Evolutionary conservation across 2,797 vertebrate species (phyloP), one percentile per base, ranked within the genome.

Genomic region (Agapornis canus): DNA sequence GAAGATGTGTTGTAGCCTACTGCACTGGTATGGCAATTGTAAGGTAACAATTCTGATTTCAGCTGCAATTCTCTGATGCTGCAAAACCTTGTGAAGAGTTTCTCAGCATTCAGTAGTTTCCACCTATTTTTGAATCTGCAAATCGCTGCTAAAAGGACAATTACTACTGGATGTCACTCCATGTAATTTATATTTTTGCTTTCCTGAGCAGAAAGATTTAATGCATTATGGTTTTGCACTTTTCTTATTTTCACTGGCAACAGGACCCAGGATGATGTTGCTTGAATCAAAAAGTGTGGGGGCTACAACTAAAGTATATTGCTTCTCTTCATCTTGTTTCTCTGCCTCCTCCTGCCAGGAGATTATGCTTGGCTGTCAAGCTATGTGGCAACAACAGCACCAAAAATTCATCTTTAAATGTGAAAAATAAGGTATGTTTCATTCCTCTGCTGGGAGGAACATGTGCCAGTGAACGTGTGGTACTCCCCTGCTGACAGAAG

Each of bases 261-360:
- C 18, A 45, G 68, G 56, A 57, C 40, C 76, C 68, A 70, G 85
- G 89, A 35, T 48, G 87, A 95, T 94, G 52, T 71, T 69, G 51
- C 42, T 47, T 80, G 91, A 94, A 90, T 82, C 73, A 77, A 88
- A 94, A 96, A 90, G 82, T 96, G 96, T 84, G 95, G 66, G 86
- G 64, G 49, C 75, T 94, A 82, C 39, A 35, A 40, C 64, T 64
- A 92, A 96, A 97, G 89, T 56, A 60, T 92, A 66, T 79, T 83
- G 82, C 48, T 81, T 84, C 45, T 96, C 82, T 92, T 96, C 94
- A 71, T 90, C 93, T 96, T 92, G 73, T 88, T 95, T 92, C 60
- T 90, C 68, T 81, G 61, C 59, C 35, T 69, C 21, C 66, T 86
- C 64, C 79, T 92, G 77, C 59, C 95, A 95, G 73, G 49, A 85